A percentile compares a stretch with the other conserved stretches of the same genome.
phyloP scores from a whole-genome alignment of 2,888 invertebrate species.

The Caenorhabditis panamensis region DNA sequence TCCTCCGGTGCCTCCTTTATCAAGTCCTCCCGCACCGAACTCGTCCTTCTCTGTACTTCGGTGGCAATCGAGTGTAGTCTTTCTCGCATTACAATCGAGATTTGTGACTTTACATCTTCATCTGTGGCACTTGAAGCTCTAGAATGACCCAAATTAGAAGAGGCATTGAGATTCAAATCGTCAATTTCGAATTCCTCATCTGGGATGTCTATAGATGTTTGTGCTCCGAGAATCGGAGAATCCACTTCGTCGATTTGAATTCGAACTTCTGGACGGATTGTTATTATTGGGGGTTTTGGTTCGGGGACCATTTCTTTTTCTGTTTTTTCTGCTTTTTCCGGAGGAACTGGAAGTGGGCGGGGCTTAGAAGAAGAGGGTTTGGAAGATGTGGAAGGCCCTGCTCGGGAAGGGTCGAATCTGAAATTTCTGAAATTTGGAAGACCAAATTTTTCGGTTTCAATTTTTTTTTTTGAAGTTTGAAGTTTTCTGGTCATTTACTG shows the following conservation, averaged over 20 bases:
- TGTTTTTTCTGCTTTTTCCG: background rate
- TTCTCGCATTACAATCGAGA: slow-evolving; percentile 77
- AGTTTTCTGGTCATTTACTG: too few relatives aligned
- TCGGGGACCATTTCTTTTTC: too few relatives aligned
- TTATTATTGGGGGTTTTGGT: slow-evolving; percentile 1
- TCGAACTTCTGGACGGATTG: slow-evolving; percentile 66
- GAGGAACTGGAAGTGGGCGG: slow-evolving; percentile 3
- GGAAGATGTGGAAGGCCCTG: too few relatives aligned
- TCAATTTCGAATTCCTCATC: background rate
- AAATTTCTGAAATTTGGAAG: too few relatives aligned
- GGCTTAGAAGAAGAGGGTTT: background rate
- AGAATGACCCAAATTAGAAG: slow-evolving; percentile 16
- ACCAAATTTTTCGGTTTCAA: too few relatives aligned
- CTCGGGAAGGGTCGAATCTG: background rate
- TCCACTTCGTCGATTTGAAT: slow-evolving; percentile 60
- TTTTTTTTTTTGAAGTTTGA: too few relatives aligned
- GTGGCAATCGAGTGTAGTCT: slow-evolving; percentile 74
- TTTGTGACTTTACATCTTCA: slow-evolving; percentile 64
- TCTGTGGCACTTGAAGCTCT: slow-evolving; percentile 30
- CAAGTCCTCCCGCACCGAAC: slow-evolving; percentile 72
- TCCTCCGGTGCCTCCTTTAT: slow-evolving; percentile 74
- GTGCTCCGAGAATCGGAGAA: slow-evolving; percentile 32
- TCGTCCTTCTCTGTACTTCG: slow-evolving; percentile 74
- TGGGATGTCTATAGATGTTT: background rate
- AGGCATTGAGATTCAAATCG: background rate